Base-by-base conservation (phyloP, 1,140 invertebrate species). In the Lethocerus indicus region DNA sequence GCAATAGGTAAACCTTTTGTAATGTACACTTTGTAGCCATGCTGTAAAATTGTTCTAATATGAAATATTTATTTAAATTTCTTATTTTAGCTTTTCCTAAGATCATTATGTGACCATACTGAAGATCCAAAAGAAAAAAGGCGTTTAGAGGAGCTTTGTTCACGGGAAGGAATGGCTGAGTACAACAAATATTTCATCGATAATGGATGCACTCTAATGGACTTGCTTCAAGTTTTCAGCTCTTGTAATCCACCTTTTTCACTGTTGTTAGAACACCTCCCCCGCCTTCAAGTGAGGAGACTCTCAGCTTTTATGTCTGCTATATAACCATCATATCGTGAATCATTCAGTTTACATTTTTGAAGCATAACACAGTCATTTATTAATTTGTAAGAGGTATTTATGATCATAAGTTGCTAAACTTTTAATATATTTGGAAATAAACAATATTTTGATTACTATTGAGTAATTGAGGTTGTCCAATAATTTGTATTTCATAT, bases 261-360 rank as follows among this genome's bases (percentile, higher is more conserved):
- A 55, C 53, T 72, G 39, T 57, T 88, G 29, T 63, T 86, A 45
- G 79, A 87, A 61, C 66, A 87, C 58, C 66, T 90, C 42, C 77
- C 82, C 2, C 69, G 74, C 21, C 66, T 90, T 14, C 64, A 79
- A 39, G 53, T 54, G 23, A 3, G 24, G 40, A 29, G 3, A 25
- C 3, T 25, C 23, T 41, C 18, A n/a, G 16, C n/a, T 40, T 23
- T 12, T 21, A 23, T 36, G 14, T 9, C 18, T 48, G 1, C 14
- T 32, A 48, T 3, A 48, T 5, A n/a, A n/a, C n/a, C n/a, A n/a
- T n/a, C n/a, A n/a, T n/a, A n/a, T n/a, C n/a, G n/a, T n/a, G n/a
- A n/a, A n/a, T n/a, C n/a, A n/a, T n/a, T n/a, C n/a, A n/a, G n/a
- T n/a, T n/a, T n/a, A n/a, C n/a, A n/a, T n/a, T n/a, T n/a, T n/a